Evolutionary conservation across 2,888 invertebrate genomes (phyloP), one percentile per base, ranked within the genome.

Genomic region (Conchocele bisecta): DNA sequence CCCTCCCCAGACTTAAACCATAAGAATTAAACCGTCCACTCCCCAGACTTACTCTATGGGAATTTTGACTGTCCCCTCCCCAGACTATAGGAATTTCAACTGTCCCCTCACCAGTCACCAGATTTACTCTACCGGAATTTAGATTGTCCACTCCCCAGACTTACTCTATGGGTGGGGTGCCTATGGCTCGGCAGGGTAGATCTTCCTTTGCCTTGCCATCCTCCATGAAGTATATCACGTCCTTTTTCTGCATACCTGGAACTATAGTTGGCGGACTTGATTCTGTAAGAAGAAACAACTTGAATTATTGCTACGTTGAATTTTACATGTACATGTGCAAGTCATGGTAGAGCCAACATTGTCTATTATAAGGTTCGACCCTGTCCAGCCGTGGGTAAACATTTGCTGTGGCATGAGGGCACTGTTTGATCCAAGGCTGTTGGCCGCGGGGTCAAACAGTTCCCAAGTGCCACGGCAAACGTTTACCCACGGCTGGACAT

Each of bases 221-320:
- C 24, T 53, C 56, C 17, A 66, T 70, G 53, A 75, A 75, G 50
- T 67, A 75, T 24, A 75, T 60, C 17, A 53, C 54, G 13, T 64
- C 41, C 17, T 35, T 28, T 22, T 41, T 29, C 29, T 48, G 48
- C 48, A 46, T 63, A 17, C 48, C 60, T 20, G 51, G 66, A 13
- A 63, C 59, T 20, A 75, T 75, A n/a, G 70, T 70, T 1, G 75
- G 75, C 20, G 75, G 75, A 33, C 48, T 61, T 2, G 75, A 70
- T 7, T 64, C 75, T 75, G 66, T 41, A 66, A 61, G 17, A 41
- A 44, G 37, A 41, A 58, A n/a, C n/a, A n/a, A n/a, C n/a, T n/a
- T n/a, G n/a, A n/a, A n/a, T n/a, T n/a, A n/a, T n/a, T n/a, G n/a
- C n/a, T n/a, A n/a, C n/a, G n/a, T n/a, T n/a, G n/a, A 42, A 35